Evolutionary conservation across 2,888 invertebrate genomes (phyloP), one percentile per base, ranked within the genome.

Genomic region (Nephrotoma flavescens): DNA sequence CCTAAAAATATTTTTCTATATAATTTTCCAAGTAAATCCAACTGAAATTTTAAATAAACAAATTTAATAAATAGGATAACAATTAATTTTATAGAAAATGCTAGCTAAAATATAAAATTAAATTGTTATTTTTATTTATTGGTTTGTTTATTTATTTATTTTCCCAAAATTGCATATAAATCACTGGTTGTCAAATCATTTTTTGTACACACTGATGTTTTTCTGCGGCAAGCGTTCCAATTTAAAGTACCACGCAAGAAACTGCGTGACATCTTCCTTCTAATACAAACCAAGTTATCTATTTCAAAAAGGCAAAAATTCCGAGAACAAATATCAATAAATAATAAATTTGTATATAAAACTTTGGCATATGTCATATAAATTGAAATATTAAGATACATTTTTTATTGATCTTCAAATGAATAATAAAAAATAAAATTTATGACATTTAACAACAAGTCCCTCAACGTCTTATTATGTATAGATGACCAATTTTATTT

Each of bases 51-150:
- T 71, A 31, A 71, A 71, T 71, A 71, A 71, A 71, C 31, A 71
- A 71, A 71, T 31, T 71, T 71, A 31, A 71, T 71, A 71, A 71
- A 71, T 71, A 31, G 45, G 9, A 42, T 86, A 41, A 41, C 47
- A 86, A 45, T 44, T 86, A 86, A 86, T 85, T 85, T 44, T 85
- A 44, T 85, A 85, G 42, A 52, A 86, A 86, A 86, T 86, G 86
- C 86, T 86, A 47, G 86, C 86, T 47, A 86, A 86, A 45, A 52
- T 45, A 86, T 86, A 86, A 86, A 86, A 86, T 86, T 71, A 71
- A 31, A 86, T 86, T 86, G 86, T 86, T 86, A 47, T 41, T 47
- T 86, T 71, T 71, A 71, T 71, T 86, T 47, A 86, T 44, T 86
- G 41, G 31, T 47, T 47, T 86, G 47, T 86, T 45, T 86, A 41